Conservation (phyloP, 1,140 invertebrate genomes). For the Cyclina sinensis region DNA sequence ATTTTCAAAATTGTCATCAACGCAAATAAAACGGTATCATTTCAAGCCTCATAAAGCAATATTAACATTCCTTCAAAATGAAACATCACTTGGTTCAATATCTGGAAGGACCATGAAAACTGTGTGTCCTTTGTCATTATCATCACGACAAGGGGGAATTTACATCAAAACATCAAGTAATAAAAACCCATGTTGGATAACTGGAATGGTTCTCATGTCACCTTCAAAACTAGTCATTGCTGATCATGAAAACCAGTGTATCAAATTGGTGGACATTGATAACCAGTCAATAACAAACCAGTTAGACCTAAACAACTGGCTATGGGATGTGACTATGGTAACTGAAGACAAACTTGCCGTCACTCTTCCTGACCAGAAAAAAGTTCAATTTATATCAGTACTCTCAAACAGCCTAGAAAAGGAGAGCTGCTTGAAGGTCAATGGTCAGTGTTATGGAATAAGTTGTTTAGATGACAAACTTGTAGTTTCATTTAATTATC, state of each 20-base stretch:
- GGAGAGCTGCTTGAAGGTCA: not conserved
- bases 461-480: not conserved
- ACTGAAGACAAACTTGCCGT: not conserved
- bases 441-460: not conserved
- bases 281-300: not conserved
- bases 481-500: not conserved
- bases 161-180: not conserved
- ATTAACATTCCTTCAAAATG: no score
- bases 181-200: not conserved
- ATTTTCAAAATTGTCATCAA: no score
- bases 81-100: no score
- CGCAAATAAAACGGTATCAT: no score
- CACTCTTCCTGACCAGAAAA: not conserved
- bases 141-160: not conserved
- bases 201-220: not conserved
- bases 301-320: not conserved
- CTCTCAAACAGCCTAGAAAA: not conserved
- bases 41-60: no score
- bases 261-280: not conserved
- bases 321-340: not conserved
- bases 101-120: no score
- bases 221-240: not conserved
- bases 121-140: no score
- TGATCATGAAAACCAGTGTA: not conserved
- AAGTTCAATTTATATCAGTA: not conserved